Percentiles rank a stretch among this genome's conserved stretches.
These are phyloP conservation scores for Drosophila lini DNA, from an alignment of 1,140 invertebrate genomes.

Conservation along the genomic window DNA sequence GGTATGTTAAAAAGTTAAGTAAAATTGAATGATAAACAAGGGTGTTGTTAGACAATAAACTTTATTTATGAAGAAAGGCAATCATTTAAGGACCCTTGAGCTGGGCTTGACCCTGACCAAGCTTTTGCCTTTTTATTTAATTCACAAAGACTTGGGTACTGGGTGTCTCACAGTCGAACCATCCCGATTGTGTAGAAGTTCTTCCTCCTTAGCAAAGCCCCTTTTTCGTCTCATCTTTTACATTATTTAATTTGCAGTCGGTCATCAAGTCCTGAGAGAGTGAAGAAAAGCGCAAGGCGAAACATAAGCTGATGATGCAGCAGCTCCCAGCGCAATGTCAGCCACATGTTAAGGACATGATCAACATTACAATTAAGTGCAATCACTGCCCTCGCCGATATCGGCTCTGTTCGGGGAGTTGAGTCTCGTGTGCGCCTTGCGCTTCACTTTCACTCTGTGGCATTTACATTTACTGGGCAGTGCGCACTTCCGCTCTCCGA, in stretches of 20 bases:
- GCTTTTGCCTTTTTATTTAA: neutral
- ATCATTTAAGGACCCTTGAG: neutral
- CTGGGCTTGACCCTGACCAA: neutral
- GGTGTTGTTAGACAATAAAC: neutral
- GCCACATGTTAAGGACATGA: slow-evolving; percentile 74
- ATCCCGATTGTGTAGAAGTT: neutral
- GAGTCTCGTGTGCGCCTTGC: slow-evolving; percentile 40
- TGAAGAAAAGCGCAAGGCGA: slow-evolving; percentile 56
- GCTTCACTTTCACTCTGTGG: slow-evolving; percentile 73
- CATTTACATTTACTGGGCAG: slow-evolving; percentile 65
- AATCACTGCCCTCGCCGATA: slow-evolving; percentile 57
- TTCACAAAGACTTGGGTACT: no score
- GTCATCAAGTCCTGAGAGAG: neutral
- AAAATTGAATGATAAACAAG: neutral
- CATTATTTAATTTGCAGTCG: neutral
- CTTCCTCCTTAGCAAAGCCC: neutral
- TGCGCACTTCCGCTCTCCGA: slow-evolving; percentile 74
- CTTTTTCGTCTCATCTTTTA: neutral
- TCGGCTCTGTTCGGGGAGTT: slow-evolving; percentile 36
- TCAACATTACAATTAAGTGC: slow-evolving; percentile 80
- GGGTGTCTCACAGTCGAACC: neutral
- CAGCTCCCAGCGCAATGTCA: slow-evolving; percentile 37
- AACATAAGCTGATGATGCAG: slow-evolving; percentile 25
- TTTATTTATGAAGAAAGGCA: neutral
- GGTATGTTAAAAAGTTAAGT: neutral